Evolutionary conservation across 2,888 invertebrate species (phyloP).

Genomic region (Campopleginae sp.): DNA sequence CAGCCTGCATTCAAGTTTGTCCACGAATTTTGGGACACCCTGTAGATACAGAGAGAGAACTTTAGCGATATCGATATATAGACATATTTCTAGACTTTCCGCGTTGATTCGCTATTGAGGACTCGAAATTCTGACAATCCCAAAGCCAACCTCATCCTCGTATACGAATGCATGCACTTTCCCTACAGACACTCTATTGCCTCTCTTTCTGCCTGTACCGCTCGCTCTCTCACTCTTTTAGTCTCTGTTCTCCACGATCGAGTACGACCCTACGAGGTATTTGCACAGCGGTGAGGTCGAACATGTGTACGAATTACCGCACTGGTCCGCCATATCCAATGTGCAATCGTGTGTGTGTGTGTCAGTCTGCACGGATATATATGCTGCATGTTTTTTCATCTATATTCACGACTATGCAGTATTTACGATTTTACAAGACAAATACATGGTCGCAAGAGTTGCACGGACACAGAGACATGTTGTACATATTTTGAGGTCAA

Average conservation of each 20-base stretch:
- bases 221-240: not conserved
- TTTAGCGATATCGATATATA: not conserved
- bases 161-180: conserved; percentile 44
- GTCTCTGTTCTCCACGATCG: not conserved
- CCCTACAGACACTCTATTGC: not conserved
- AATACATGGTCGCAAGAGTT: not conserved
- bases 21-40: not conserved
- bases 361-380: not conserved
- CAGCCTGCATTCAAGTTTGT: not conserved
- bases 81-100: conserved; percentile 1
- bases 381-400: not conserved
- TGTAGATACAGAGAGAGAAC: not conserved
- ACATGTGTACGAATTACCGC: conserved; percentile 63
- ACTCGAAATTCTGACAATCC: conserved; percentile 34
- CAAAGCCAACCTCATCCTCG: conserved; percentile 3
- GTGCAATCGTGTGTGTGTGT: not conserved
- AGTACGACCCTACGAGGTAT: conserved; percentile 41
- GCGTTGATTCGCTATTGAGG: conserved; percentile 1
- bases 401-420: not conserved
- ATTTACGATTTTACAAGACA: not conserved
- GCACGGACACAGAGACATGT: not conserved
- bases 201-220: not conserved
- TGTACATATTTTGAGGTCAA: not conserved
- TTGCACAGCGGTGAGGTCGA: conserved; percentile 42
- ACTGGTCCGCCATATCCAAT: conserved; percentile 40